A percentile compares a stretch with the other conserved stretches of the same genome.
Conservation (phyloP, 2,113 vertebrate genomes). For the Hypocryptadius cinnamomeus region DNA sequence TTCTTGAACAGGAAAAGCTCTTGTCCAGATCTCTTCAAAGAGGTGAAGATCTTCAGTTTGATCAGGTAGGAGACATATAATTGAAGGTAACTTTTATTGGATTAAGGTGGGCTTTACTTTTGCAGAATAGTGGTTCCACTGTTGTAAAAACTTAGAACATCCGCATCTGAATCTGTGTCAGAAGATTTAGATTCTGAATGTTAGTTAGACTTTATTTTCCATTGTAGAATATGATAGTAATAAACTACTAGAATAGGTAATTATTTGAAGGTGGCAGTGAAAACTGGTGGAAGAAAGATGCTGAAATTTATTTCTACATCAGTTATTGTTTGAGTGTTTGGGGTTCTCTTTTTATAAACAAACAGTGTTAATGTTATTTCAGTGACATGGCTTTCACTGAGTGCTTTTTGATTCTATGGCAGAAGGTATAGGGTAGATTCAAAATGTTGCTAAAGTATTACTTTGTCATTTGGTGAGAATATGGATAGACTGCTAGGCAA, state of each 20-base stretch:
- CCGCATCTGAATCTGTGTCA: rapidly evolving
- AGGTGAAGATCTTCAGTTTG: constrained; percentile 99
- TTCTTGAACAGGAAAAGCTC: constrained; percentile 83
- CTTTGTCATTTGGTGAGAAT: background rate
- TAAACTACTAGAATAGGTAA: background rate
- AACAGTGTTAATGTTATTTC: background rate
- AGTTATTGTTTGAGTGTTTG: background rate
- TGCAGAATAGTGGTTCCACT: background rate
- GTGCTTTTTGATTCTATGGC: background rate
- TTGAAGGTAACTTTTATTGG: background rate
- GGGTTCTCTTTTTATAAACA: background rate
- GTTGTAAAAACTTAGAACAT: background rate
- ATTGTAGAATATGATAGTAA: background rate
- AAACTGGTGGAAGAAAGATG: background rate
- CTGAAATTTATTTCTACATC: background rate
- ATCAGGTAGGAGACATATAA: constrained; percentile 82
- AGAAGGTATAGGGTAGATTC: background rate
- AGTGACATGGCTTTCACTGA: background rate
- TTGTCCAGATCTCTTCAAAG: constrained; percentile 97
- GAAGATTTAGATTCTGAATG: background rate
- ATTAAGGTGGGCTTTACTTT: background rate
- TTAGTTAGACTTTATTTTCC: background rate
- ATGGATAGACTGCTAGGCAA: background rate
- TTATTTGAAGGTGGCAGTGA: background rate
- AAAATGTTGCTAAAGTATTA: background rate